Percentiles rank a stretch among this genome's conserved stretches.
These are phyloP conservation scores for Phoenicopterus ruber DNA, from an alignment of 2,113 vertebrate genomes.

Conservation along the genomic window DNA sequence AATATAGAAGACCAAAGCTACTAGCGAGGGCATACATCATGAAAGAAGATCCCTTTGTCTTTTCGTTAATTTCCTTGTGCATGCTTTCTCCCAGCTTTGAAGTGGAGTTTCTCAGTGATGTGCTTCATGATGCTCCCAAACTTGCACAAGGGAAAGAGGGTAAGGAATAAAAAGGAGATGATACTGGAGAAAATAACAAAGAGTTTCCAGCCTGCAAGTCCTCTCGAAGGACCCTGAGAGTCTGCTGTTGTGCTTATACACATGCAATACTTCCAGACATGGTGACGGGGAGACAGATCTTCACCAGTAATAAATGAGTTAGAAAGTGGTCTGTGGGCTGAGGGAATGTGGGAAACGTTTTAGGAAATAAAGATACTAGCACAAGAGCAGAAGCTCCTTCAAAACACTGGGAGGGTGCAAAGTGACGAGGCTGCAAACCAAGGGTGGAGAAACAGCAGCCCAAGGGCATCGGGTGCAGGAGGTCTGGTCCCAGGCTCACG, in stretches of 20 bases:
- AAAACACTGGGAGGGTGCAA: not conserved
- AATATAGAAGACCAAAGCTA: not conserved
- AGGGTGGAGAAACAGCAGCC: not conserved
- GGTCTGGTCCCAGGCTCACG: not conserved
- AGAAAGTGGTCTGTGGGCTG: not conserved
- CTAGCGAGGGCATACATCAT: not conserved
- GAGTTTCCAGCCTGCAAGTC: not conserved
- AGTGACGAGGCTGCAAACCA: not conserved
- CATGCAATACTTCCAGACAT: not conserved
- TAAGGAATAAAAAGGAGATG: not conserved
- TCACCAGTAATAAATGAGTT: not conserved
- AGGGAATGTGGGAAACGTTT: not conserved
- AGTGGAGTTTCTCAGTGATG: not conserved
- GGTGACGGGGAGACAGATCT: not conserved
- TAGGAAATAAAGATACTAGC: not conserved
- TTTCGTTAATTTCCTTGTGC: not conserved
- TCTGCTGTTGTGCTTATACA: not conserved
- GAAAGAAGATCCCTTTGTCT: not conserved
- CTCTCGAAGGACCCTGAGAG: not conserved
- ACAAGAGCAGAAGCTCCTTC: not conserved
- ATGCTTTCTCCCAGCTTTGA: not conserved
- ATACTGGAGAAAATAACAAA: not conserved
- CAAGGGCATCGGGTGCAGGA: not conserved
- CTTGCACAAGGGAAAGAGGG: not conserved
- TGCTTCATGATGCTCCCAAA: not conserved